Conservation (phyloP, 2,888 invertebrate genomes). For the Drosophila ustulata region DNA sequence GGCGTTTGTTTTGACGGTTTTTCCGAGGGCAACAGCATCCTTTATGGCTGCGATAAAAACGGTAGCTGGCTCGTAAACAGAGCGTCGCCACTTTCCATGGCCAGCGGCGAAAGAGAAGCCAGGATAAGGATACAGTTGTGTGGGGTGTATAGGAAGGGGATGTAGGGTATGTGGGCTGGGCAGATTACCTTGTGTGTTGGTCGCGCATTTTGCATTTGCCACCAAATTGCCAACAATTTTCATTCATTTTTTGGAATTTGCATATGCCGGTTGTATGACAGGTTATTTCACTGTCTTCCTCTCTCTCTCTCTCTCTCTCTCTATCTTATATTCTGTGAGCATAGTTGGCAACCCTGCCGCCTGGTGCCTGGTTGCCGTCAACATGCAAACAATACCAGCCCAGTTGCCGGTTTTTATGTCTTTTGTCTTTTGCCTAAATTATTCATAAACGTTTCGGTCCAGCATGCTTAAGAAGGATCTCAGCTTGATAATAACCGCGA, state of each 20-base stretch:
- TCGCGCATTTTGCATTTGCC: conserved; percentile 64
- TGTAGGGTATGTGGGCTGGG: background rate
- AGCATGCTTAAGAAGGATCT: conserved; percentile 19
- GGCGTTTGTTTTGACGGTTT: conserved; percentile 72
- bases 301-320: background rate
- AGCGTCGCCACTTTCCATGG: conserved; percentile 60
- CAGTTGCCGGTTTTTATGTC: conserved; percentile 56
- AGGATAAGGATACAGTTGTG: background rate
- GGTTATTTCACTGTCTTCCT: conserved; percentile 24
- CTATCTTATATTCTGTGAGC: background rate
- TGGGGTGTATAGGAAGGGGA: background rate
- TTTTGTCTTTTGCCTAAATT: conserved; percentile 58
- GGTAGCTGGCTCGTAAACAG: conserved; percentile 71
- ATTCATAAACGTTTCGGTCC: conserved; percentile 58
- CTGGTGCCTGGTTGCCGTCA: conserved; percentile 15
- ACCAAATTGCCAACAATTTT: conserved; percentile 81
- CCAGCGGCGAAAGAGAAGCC: conserved; percentile 15
- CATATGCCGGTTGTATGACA: conserved; percentile 63
- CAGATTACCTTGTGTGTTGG: conserved; percentile 9
- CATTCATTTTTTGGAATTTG: conserved; percentile 77
- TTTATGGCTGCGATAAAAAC: conserved; percentile 77
- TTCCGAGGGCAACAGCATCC: conserved; percentile 37
- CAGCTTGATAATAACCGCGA: conserved; percentile 48
- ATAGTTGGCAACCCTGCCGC: conserved; percentile 31
- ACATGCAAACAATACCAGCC: conserved; percentile 54